Base-by-base conservation (phyloP, 2,888 invertebrate species). In the Tetragnatha montana region DNA sequence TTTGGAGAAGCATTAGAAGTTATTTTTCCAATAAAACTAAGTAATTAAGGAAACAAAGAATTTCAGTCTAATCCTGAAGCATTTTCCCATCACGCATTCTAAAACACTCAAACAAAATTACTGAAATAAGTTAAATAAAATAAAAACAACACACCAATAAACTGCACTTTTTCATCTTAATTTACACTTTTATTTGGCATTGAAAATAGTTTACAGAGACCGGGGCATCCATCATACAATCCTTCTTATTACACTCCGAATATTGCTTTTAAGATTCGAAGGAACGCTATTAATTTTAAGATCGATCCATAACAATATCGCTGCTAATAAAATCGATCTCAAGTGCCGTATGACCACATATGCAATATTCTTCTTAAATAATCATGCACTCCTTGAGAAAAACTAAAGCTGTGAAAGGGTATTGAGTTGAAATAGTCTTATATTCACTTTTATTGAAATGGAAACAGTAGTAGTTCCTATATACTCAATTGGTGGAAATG, bases 111-210 rank as follows among this genome's bases (percentile, higher is more conserved):
- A 68, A 1, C 1, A 68, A 17, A 68, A 14, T 68, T 68, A 17
- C n/a, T 2, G 68, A 68, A 2, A 1, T 3, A 68, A n/a, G 68
- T 68, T 3, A 68, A 68, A 68, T 2, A 1, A 68, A 68, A 1
- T 3, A 68, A 68, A 68, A 1, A 21, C 73, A 19, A 22, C 1
- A 35, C 1, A 4, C 35, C 73, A 19, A 22, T 2, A 35, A 35
- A 4, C 35, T 35, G 4, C 35, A 35, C 1, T 35, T 35, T 4
- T 35, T 35, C 35, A 35, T 60, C 10, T 21, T 80, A 84, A 84
- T 70, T 35, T 85, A 79, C 85, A 85, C 70, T 35, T 88, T 87
- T 88, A 88, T 88, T 88, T 88, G 87, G 87, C 87, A 82, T 88
- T 70, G 82, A 88, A 88, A 88, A 81, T 82, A 88, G 74, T 70